Evolutionary conservation across 2,888 invertebrate species (phyloP), one percentile per base, ranked within the genome.

Genomic region (Drosophila villosipedis): DNA sequence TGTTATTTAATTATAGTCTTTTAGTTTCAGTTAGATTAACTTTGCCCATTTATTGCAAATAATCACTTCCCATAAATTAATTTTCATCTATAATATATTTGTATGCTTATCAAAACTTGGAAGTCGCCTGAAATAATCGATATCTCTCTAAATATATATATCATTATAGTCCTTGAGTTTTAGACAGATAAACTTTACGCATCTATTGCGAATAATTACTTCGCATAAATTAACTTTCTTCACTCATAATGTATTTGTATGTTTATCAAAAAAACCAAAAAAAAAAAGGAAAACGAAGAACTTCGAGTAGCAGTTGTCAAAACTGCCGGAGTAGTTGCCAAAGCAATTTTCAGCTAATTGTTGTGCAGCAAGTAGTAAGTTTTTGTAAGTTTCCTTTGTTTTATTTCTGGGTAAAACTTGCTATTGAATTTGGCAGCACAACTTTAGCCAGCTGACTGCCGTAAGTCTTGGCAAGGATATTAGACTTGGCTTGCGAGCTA

Each of bases 391-490:
- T 37, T 41, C 14, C 33, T 57, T 37, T 9, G 12, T 14, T 60
- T 50, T 53, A 62, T 41, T 57, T 25, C 14, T 14, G 52, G 39
- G 19, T 37, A 39, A 74, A 75, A 68, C n/a, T 68, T 74, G 39
- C 37, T 68, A 52, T 57, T 60, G 63, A 50, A 50, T 37, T 59
- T 59, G 58, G 75, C 72, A 43, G 59, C 50, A 25, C 22, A 37
- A 37, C 9, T 39, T 49, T 10, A 1, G 16, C 28, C 22, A 57
- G 9, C 41, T 25, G 31, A 2, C 33, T n/a, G 33, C 33, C 22
- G n/a, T 19, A n/a, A 22, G n/a, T 31, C 49, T 55, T 25, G 37
- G 59, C 64, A 39, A 54, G 70, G 61, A 80, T 72, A 82, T 88
- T 79, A 67, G 88, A 61, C 73, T 50, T 47, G 71, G 68, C 54